A percentile compares a stretch with the other conserved stretches of the same genome.
Conservation (phyloP, 2,888 invertebrate genomes). For the Tenthredo livida region DNA sequence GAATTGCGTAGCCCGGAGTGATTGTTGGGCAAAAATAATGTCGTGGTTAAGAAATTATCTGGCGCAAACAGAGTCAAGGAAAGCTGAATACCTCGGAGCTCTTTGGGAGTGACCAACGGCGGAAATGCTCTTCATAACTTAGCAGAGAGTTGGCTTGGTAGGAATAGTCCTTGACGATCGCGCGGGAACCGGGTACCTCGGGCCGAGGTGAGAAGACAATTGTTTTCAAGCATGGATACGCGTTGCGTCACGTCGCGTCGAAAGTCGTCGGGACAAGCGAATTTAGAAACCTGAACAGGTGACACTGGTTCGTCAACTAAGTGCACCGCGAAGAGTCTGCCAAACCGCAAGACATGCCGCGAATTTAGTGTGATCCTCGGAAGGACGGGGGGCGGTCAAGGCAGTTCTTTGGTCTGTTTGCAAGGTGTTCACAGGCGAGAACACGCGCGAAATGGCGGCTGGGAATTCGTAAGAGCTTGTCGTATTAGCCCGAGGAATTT, state of each 20-base stretch:
- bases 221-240: conserved; percentile 15
- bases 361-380: conserved; percentile 45
- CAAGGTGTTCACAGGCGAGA: not conserved
- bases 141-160: conserved; percentile 45
- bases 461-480: conserved; percentile 76
- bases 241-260: conserved; percentile 47
- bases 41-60: conserved; percentile 1
- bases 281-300: conserved; percentile 34
- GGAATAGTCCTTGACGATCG: conserved; percentile 9
- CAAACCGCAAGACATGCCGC: conserved; percentile 51
- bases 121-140: conserved; percentile 71
- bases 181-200: not conserved
- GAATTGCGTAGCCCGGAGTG: conserved; percentile 43
- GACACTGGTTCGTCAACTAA: conserved; percentile 44
- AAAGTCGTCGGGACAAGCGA: conserved; percentile 51
- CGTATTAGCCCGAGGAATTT: conserved; percentile 67
- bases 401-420: not conserved
- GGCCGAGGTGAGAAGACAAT: conserved; percentile 26
- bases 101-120: conserved; percentile 62
- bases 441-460: conserved; percentile 70
- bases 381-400: conserved; percentile 47
- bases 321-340: conserved; percentile 6
- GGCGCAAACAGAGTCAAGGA: conserved; percentile 43
- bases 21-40: conserved; percentile 1
- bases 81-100: conserved; percentile 46